Percentiles rank a stretch among this genome's conserved stretches.
Conservation (phyloP, 2,888 invertebrate genomes). For the Cephus pygmeus region DNA sequence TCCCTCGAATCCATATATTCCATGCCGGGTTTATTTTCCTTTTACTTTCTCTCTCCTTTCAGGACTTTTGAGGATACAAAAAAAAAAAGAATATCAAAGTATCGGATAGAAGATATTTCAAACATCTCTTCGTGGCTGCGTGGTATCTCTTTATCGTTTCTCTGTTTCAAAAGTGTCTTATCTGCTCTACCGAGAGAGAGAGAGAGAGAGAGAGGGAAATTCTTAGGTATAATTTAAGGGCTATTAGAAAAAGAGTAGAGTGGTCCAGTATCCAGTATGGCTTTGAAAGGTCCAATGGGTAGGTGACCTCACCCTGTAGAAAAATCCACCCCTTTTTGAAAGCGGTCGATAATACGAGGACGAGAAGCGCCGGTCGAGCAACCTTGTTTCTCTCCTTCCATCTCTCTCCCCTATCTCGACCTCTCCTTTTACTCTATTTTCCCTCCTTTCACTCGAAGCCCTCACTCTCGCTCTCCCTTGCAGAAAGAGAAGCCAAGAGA, state of each 20-base stretch:
- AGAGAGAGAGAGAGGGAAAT: not conserved
- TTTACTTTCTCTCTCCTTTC: slow-evolving; percentile 31
- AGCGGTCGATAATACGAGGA: slow-evolving; percentile 60
- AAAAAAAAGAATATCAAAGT: not conserved
- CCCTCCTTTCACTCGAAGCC: slow-evolving; percentile 23
- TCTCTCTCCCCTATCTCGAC: slow-evolving; percentile 32
- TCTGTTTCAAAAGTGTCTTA: not conserved
- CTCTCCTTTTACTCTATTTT: slow-evolving; percentile 42
- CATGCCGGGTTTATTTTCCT: not conserved
- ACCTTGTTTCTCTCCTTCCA: slow-evolving; percentile 37
- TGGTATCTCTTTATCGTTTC: not conserved
- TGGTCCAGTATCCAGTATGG: not conserved
- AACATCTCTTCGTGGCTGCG: not conserved
- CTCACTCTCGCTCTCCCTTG: slow-evolving; percentile 10
- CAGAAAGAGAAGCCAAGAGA: not conserved
- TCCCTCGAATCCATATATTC: not conserved
- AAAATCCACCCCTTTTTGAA: slow-evolving; percentile 61
- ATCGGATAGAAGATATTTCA: not conserved
- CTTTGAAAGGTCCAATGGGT: not conserved
- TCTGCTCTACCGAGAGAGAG: not conserved
- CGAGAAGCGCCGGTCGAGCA: slow-evolving; percentile 34
- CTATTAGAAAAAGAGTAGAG: not conserved
- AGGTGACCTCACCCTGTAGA: slow-evolving; percentile 27
- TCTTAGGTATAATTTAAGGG: not conserved
- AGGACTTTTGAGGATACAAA: not conserved